phyloP scores from a whole-genome alignment of 1,140 invertebrate genomes.

The Acromyrmex charruanus region DNA sequence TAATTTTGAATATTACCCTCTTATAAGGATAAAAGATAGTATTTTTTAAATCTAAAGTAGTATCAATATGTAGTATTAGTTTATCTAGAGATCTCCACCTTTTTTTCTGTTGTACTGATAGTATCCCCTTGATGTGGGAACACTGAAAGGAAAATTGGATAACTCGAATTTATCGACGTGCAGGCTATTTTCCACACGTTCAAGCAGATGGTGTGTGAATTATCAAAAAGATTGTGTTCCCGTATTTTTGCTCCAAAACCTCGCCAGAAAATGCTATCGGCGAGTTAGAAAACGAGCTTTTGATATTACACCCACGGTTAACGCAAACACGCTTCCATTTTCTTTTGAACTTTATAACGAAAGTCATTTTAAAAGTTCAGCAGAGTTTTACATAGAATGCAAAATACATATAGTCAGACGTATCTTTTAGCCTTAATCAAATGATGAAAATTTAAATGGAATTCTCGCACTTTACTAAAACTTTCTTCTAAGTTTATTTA shows the following conservation, averaged over 20 bases:
- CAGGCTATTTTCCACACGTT: neutral
- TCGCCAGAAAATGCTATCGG: conserved; percentile 8
- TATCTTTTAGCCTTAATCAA: conserved; percentile 24
- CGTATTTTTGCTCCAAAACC: conserved; percentile 13
- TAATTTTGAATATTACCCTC: neutral
- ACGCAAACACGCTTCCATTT: conserved; percentile 19
- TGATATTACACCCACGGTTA: conserved; percentile 34
- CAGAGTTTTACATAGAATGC: conserved; percentile 18
- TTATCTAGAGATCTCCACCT: neutral
- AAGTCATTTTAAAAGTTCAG: conserved; percentile 42
- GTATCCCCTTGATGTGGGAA: neutral
- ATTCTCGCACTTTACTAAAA: neutral
- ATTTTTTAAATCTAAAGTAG: conserved; percentile 8
- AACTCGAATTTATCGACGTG: conserved; percentile 19
- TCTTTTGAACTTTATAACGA: conserved; percentile 52
- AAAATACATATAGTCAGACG: conserved; percentile 8
- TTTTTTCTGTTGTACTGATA: neutral
- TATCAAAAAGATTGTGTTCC: conserved; percentile 31
- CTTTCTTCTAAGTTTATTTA: neutral
- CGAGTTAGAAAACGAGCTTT: conserved; percentile 16
- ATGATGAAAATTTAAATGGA: conserved; percentile 15
- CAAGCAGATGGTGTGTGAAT: conserved; percentile 9
- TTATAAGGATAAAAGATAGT: neutral
- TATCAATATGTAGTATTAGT: neutral
- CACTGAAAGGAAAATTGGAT: neutral